phyloP scores from a whole-genome alignment of 2,113 vertebrate genomes.

The Pseudonaja textilis region DNA sequence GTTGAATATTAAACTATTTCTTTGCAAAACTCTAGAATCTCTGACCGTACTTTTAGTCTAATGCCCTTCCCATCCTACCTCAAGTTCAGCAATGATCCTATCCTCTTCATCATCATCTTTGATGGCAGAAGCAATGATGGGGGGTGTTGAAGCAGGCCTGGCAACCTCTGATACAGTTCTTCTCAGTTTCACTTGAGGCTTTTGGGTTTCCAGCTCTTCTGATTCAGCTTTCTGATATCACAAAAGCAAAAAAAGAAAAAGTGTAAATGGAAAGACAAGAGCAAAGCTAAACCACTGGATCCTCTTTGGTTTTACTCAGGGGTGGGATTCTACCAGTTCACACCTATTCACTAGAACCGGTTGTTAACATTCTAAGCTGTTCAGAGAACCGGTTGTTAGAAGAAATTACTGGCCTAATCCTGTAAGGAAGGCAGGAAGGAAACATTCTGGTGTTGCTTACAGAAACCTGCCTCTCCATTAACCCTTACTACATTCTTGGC shows the following conservation, averaged over 20 bases:
- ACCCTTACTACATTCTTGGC: too few relatives aligned
- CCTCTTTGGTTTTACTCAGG: not conserved
- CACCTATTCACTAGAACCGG: too few relatives aligned
- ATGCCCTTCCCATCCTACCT: constrained; percentile 72
- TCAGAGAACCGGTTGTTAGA: too few relatives aligned
- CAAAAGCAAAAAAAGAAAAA: not conserved
- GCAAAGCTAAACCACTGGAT: not conserved
- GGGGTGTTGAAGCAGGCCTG: constrained; percentile 90
- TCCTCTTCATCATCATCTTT: constrained; percentile 85
- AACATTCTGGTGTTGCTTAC: too few relatives aligned
- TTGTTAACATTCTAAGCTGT: too few relatives aligned
- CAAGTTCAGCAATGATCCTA: constrained; percentile 84
- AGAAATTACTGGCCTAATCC: too few relatives aligned
- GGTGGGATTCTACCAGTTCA: too few relatives aligned
- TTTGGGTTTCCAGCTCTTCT: constrained; percentile 87
- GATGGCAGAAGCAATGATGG: constrained; percentile 83
- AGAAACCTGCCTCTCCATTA: too few relatives aligned
- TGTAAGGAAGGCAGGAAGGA: too few relatives aligned
- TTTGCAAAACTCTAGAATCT: not conserved
- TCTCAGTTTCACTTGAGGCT: constrained; percentile 90
- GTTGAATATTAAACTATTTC: not conserved
- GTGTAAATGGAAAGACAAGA: not conserved
- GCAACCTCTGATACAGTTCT: constrained; percentile 87
- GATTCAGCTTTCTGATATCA: constrained; percentile 84
- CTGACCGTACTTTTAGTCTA: not conserved